phyloP scores from a whole-genome alignment of 2,797 vertebrate species.

The Coregonus sp. region DNA sequence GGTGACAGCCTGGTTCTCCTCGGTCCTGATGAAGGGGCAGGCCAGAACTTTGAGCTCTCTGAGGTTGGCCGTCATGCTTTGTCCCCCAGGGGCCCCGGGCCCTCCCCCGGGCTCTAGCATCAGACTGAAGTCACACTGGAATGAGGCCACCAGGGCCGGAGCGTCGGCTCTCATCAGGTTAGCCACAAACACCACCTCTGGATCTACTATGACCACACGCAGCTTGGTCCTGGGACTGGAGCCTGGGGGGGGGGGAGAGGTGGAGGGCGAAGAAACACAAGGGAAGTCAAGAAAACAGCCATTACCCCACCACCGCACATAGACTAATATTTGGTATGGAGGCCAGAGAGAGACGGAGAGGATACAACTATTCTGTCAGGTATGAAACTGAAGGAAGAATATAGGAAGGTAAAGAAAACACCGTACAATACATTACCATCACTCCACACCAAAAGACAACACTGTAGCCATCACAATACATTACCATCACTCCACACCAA shows the following conservation, averaged over 20 bases:
- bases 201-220: slow-evolving; percentile 86
- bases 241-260: slow-evolving; percentile 24
- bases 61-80: slow-evolving; percentile 82
- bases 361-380: too few species aligned
- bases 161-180: slow-evolving; percentile 86
- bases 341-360: too few species aligned
- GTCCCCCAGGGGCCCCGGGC: slow-evolving; percentile 62
- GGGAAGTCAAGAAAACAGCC: too few species aligned
- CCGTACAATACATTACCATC: too few species aligned
- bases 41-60: slow-evolving; percentile 86
- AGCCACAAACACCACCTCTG: slow-evolving; percentile 95
- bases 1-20: slow-evolving; percentile 79
- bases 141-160: slow-evolving; percentile 85
- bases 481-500: too few species aligned
- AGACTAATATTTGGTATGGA: too few species aligned
- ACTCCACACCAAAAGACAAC: too few species aligned
- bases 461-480: too few species aligned
- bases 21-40: slow-evolving; percentile 85
- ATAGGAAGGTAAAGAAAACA: too few species aligned
- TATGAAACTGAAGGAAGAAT: too few species aligned
- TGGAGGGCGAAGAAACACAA: neutral
- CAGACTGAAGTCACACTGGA: slow-evolving; percentile 85
- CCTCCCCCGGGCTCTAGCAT: slow-evolving; percentile 60
- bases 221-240: slow-evolving; percentile 66
- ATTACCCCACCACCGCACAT: neutral